Conservation (phyloP, 2,888 invertebrate genomes). For the Heteromurus nitidus region DNA sequence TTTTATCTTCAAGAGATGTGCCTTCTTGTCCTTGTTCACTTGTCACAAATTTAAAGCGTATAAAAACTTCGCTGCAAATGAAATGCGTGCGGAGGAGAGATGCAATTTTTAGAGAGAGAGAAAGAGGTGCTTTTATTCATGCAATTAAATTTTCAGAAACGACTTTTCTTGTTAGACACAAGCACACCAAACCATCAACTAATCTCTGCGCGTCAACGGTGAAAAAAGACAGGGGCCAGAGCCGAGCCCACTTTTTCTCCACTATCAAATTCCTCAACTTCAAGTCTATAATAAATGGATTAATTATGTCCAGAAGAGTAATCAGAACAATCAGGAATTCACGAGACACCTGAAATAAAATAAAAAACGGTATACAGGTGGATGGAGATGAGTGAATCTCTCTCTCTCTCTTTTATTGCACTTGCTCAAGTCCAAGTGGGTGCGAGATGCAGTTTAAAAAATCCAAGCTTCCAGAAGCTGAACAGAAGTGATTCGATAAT, state of each 20-base stretch:
- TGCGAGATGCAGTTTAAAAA: background rate
- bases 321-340: conserved; percentile 6
- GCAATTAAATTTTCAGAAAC: background rate
- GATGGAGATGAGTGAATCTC: too few relatives aligned
- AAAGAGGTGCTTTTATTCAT: background rate
- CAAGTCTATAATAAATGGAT: conserved; percentile 58
- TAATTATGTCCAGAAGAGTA: conserved; percentile 54
- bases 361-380: background rate
- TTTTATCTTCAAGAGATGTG: conserved; percentile 26
- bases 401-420: too few relatives aligned
- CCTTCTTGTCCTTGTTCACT: background rate
- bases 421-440: too few relatives aligned
- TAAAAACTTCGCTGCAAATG: too few relatives aligned
- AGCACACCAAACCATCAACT: too few relatives aligned
- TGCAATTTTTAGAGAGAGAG: background rate
- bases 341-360: background rate
- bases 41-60: background rate
- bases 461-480: conserved; percentile 17
- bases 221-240: too few relatives aligned
- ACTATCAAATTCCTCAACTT: background rate
- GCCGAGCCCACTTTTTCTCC: conserved; percentile 4
- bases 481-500: conserved; percentile 44
- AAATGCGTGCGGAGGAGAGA: conserved; percentile 13
- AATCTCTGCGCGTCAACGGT: too few relatives aligned
- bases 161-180: too few relatives aligned